Evolutionary conservation across 2,888 invertebrate genomes (phyloP), one percentile per base, ranked within the genome.

Genomic region (Psylliodes chrysocephalus): DNA sequence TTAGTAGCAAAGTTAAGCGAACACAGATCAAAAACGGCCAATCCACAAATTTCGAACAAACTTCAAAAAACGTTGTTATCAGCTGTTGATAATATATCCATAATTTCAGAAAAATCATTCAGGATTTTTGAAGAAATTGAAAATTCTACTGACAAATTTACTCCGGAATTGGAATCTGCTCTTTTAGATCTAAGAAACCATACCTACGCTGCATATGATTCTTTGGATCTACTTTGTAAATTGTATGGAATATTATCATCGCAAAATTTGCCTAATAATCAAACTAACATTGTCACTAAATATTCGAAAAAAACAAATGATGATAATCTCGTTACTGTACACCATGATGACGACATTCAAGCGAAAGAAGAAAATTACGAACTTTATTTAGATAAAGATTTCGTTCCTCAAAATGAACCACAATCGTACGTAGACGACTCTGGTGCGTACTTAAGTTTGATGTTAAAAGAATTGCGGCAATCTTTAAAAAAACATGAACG

Each of bases 341-440:
- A 63, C 25, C 67, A 63, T 57, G 73, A 77, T 40, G 75, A 75
- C 64, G 15, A 51, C 1, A 51, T 17, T 18, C 68, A 73, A 44
- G 64, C 68, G n/a, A 2, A 61, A 5, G 74, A 75, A 57, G 77
- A 76, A 66, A 72, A 74, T 25, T 77, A 66, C 28, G 75, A 76
- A 51, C 53, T 76, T 5, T 75, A 71, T 51, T 60, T 77, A 10
- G 70, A 67, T n/a, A 66, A 63, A 25, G 66, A 65, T 38, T 66
- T 61, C 5, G 22, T 12, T n/a, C 33, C 33, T 1, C 55, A 62
- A 7, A 40, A 63, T 7, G 15, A 44, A 8, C 51, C 52, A 22
- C 47, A 25, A n/a, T 18, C 18, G 28, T 18, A 55, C 17, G 57
- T 63, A 4, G 67, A 71, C 14, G 67, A 66, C 17, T 66, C 71